phyloP scores from a whole-genome alignment of 1,140 invertebrate genomes.

The Drosophila lowei region DNA sequence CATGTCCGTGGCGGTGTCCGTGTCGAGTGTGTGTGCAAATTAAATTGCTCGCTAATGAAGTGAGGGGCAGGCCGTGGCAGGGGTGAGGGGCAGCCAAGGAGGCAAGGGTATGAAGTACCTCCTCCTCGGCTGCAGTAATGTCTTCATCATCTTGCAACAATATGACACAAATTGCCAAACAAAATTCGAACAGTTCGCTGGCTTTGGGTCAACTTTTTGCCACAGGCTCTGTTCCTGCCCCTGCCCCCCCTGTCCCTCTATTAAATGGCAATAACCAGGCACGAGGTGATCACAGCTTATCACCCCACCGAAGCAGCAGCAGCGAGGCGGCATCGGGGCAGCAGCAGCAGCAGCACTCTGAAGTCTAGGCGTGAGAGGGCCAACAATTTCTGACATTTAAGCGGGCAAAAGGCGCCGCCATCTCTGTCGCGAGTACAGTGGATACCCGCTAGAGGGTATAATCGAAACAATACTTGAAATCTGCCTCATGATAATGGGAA shows the following conservation, averaged over 20 bases:
- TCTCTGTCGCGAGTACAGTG: slow-evolving; percentile 1
- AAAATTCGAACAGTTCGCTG: slow-evolving; percentile 44
- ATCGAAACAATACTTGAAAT: too few species aligned
- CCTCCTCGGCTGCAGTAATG: slow-evolving; percentile 35
- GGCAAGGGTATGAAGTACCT: background rate
- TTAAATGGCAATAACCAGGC: slow-evolving; percentile 65
- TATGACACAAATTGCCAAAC: slow-evolving; percentile 70
- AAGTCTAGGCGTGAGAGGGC: slow-evolving; percentile 46
- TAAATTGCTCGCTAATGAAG: slow-evolving; percentile 81
- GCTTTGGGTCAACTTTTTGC: slow-evolving; percentile 48
- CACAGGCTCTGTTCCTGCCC: too few species aligned
- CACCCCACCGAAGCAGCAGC: slow-evolving; percentile 14
- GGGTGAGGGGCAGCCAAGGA: background rate
- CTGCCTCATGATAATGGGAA: too few species aligned
- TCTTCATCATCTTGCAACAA: slow-evolving; percentile 61
- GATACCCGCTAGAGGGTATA: slow-evolving; percentile 8
- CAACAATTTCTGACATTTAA: slow-evolving; percentile 74
- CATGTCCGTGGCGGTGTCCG: background rate
- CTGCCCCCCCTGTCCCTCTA: slow-evolving; percentile 2
- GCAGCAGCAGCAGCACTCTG: background rate
- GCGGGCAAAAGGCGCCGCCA: slow-evolving; percentile 63
- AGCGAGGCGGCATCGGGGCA: too few species aligned
- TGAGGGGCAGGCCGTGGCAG: slow-evolving; percentile 14
- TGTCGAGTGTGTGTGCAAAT: slow-evolving; percentile 73
- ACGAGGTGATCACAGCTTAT: slow-evolving; percentile 61